A percentile compares a stretch with the other conserved stretches of the same genome.
phyloP scores from a whole-genome alignment of 2,113 vertebrate genomes.

The Saguinus imperator region DNA sequence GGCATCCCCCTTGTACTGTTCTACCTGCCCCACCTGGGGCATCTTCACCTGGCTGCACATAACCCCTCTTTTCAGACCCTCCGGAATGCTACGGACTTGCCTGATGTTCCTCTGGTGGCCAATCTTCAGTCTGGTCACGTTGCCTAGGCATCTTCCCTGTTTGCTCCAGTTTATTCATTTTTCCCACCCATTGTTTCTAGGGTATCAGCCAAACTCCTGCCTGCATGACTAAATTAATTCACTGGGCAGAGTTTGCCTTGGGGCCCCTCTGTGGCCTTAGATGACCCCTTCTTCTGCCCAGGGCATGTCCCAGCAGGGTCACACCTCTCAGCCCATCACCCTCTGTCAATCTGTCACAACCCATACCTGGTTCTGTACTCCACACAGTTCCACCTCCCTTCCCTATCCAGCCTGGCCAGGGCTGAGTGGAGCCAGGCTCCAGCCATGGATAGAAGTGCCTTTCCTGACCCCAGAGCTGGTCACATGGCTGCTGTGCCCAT shows the following conservation, averaged over 20 bases:
- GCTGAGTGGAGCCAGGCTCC: not conserved
- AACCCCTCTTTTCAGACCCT: not conserved
- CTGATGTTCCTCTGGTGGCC: not conserved
- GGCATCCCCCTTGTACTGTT: not conserved
- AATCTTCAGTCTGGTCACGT: not conserved
- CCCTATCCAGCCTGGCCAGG: no score
- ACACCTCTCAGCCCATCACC: not conserved
- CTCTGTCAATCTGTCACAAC: not conserved
- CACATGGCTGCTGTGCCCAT: not conserved
- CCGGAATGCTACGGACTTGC: no score
- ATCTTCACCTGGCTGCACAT: not conserved
- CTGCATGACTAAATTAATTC: not conserved
- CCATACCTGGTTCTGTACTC: not conserved
- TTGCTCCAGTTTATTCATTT: not conserved
- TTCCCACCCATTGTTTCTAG: not conserved
- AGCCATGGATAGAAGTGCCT: not conserved
- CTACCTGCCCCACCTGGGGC: not conserved
- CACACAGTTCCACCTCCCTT: not conserved
- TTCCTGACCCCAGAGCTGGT: not conserved
- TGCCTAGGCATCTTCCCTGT: not conserved
- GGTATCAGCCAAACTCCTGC: not conserved
- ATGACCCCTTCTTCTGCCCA: not conserved
- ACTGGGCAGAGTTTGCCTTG: not conserved
- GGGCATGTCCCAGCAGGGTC: not conserved
- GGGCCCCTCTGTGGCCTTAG: not conserved